Base-by-base conservation (phyloP, 2,888 invertebrate genomes). In the Silvanus unidentatus region DNA sequence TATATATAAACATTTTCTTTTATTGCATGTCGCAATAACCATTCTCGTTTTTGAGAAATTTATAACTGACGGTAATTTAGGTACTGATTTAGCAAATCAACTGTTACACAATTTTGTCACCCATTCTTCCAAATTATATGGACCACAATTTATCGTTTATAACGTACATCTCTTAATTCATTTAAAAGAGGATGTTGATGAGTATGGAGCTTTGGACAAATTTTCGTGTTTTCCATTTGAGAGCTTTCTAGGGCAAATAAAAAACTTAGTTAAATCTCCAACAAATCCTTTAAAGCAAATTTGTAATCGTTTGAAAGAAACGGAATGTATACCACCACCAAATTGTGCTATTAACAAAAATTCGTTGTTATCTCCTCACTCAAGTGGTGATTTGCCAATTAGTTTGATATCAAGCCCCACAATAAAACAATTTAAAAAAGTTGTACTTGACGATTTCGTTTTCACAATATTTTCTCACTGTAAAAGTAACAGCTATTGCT, bases 151-250 rank as follows among this genome's bases (percentile, higher is more conserved):
- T 40, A 22, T 39, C 5, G 16, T 28, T 30, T 43, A 43, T 30
- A 43, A 43, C 30, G 43, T 43, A 12, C 43, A 43, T 22, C 11
- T 16, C 14, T 16, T 43, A 10, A 12, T 22, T 22, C 43, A 43
- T 32, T 16, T 43, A 30, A 11, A 28, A 11, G 16, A 39, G 11
- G 43, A 43, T 32, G 43, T 43, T 15, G 35, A 40, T 13, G n/a
- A 13, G 14, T 43, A 30, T 40, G 39, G 43, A 12, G 14, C 39
- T n/a, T 22, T 43, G 29, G 29, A 39, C 12, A 43, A 43, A 29
- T 43, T 43, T 13, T 37, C 37, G 11, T 43, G 30, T 32, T 43
- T 43, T 29, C 32, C 39, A 9, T 43, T 30, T 16, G 43, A 43
- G 38, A 43, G 22, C 22, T 29, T 14, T 32, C 40, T 43, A 36